These are phyloP conservation scores for Leptopterna dolabrata DNA, from an alignment of 2,888 invertebrate species.

Conservation along the genomic window DNA sequence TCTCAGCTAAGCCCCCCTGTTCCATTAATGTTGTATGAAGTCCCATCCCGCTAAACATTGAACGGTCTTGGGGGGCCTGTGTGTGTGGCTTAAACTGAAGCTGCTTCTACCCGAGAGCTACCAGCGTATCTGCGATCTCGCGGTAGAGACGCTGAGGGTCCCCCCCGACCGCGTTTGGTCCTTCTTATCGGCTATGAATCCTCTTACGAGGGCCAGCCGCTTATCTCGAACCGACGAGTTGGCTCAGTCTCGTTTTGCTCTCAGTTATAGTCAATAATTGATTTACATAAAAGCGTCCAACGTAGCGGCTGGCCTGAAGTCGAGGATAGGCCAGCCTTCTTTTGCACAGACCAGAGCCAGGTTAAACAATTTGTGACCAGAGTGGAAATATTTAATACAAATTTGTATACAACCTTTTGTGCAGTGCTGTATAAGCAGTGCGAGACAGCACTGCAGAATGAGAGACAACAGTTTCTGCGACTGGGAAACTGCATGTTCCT, in stretches of 20 bases:
- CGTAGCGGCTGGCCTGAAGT: no score
- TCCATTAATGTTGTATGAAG: conserved; percentile 53
- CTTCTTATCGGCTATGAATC: conserved; percentile 25
- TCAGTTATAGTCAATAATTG: background rate
- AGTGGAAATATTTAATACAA: no score
- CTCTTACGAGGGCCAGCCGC: background rate
- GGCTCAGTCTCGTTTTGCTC: background rate
- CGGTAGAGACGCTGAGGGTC: background rate
- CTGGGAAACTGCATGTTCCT: no score
- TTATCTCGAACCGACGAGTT: background rate
- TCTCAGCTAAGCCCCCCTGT: conserved; percentile 38
- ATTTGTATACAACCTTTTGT: no score
- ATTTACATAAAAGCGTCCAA: background rate
- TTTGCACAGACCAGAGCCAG: no score
- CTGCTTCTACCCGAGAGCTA: background rate
- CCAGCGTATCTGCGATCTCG: background rate
- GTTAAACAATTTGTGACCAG: no score
- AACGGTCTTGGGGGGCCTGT: background rate
- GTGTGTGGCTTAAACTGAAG: background rate
- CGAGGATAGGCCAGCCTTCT: no score
- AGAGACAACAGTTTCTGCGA: no score
- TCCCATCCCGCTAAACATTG: conserved; percentile 12
- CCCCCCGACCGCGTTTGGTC: background rate
- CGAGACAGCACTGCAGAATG: no score
- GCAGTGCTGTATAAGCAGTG: no score